Evolutionary conservation across 2,888 invertebrate species (phyloP), one percentile per base, ranked within the genome.

Genomic region (Panorpa germanica): DNA sequence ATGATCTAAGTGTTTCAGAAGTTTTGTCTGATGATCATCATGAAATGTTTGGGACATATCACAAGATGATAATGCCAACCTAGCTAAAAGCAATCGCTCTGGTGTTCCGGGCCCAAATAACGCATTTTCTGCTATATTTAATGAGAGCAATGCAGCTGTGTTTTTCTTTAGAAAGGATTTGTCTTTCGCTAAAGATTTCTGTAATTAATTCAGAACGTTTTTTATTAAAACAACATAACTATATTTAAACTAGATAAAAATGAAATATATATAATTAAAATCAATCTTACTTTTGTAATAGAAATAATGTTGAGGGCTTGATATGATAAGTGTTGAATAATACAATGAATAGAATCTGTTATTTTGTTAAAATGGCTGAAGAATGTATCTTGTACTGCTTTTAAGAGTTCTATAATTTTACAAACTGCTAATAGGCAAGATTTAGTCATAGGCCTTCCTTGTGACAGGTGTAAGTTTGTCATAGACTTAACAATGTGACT

Each of bases 331-430:
- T 85, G 78, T 45, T 90, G 88, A 10, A 74, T 53, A 25, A 83
- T 70, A 50, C 83, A 72, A 41, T 72, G 69, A 31, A 76, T 61
- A 8, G 77, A 70, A 44, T 74, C 72, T 12, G 74, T 65, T 29
- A 90, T 65, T 38, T 70, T 60, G 36, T 72, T 60, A 27, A 70
- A 63, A 46, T 82, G 67, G 21, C 70, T 59, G 31, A 67, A 63
- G 41, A 81, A 75, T 9, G 66, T 67, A 38, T 68, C 63, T 45
- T 76, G 71, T 37, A 90, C 61, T 17, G 73, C 65, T 55, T 85
- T 83, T 20, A 88, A 53, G 35, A 82, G 61, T 50, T 90, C 85
- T 32, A 85, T 63, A 14, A 88, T 60, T 43, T 76, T 71, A 54
- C 85, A 88, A 28, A 90, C 56, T 3, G 70, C 62, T 37, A 77